Evolutionary conservation across 2,888 invertebrate species (phyloP).

Genomic region (Meiosimyza decipiens): DNA sequence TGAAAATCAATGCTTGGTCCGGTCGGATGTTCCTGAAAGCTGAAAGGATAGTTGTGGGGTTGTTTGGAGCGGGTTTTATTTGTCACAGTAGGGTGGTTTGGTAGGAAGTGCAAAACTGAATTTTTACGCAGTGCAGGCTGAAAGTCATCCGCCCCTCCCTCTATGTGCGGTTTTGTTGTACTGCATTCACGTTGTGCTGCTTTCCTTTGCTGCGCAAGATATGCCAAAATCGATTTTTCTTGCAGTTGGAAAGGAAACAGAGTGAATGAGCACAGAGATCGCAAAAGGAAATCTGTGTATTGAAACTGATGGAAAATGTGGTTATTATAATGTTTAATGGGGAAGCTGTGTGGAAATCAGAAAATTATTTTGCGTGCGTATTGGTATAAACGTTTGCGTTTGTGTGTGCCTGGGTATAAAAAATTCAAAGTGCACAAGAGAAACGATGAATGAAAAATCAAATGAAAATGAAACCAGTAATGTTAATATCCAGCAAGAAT

Average conservation of each 20-base stretch:
- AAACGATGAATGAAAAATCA: constrained; percentile 39
- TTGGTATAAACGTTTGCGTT: background rate
- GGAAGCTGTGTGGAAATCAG: constrained; percentile 3
- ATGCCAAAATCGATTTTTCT: constrained; percentile 58
- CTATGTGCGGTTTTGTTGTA: constrained; percentile 26
- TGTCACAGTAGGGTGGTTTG: constrained; percentile 22
- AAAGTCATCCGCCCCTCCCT: constrained; percentile 24
- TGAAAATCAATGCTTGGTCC: constrained; percentile 29
- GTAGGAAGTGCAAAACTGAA: constrained; percentile 45
- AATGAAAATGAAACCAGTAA: constrained; percentile 32
- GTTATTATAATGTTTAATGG: background rate
- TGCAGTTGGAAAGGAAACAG: constrained; percentile 47
- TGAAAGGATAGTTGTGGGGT: constrained; percentile 3
- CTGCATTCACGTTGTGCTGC: constrained; percentile 42
- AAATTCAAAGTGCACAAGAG: constrained; percentile 42
- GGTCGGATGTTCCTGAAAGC: constrained; percentile 6
- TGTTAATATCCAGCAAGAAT: background rate
- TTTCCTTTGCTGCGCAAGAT: constrained; percentile 33
- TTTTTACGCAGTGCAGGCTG: constrained; percentile 47
- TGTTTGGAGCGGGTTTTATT: constrained; percentile 4
- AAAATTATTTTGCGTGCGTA: constrained; percentile 6
- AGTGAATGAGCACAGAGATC: constrained; percentile 36
- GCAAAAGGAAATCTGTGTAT: constrained; percentile 15
- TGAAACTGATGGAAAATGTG: background rate
- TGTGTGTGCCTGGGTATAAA: constrained; percentile 12